These are phyloP conservation scores for Aphis gossypii DNA, from an alignment of 1,140 invertebrate genomes.

Conservation along the genomic window DNA sequence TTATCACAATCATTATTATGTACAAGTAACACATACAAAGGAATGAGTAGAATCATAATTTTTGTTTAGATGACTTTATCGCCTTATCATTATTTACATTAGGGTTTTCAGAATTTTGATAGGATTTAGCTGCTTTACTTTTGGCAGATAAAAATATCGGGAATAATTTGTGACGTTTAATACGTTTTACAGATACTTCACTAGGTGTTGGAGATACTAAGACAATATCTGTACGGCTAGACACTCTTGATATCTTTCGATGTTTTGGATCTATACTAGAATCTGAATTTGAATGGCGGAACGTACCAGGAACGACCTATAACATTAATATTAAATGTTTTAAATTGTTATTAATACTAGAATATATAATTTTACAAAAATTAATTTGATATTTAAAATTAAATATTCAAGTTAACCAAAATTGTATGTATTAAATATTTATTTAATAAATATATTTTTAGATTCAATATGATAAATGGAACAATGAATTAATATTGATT, in stretches of 20 bases:
- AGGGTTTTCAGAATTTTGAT: constrained; percentile 8
- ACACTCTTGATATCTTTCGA: constrained; percentile 43
- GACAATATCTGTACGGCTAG: constrained; percentile 22
- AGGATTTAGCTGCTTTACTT: constrained; percentile 42
- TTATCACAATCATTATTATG: constrained; percentile 52
- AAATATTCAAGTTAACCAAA: background rate
- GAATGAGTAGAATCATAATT: constrained; percentile 41
- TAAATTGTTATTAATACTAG: background rate
- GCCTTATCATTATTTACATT: constrained; percentile 23
- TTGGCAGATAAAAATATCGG: constrained; percentile 56
- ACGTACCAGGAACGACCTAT: background rate
- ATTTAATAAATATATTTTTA: background rate
- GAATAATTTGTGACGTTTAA: constrained; percentile 54
- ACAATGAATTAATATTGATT: background rate
- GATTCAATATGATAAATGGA: background rate
- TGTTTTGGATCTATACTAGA: constrained; percentile 52
- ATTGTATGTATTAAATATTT: background rate
- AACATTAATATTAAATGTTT: constrained; percentile 26
- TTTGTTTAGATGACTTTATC: constrained; percentile 30
- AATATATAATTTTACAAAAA: background rate
- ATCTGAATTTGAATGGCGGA: constrained; percentile 51
- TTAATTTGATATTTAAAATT: too few species aligned
- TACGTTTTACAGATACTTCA: constrained; percentile 44
- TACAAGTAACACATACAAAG: constrained; percentile 34
- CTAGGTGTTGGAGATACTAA: constrained; percentile 20